These are phyloP conservation scores for Threskiornis aethiopicus DNA, from an alignment of 2,797 vertebrate species.

Conservation along the genomic window DNA sequence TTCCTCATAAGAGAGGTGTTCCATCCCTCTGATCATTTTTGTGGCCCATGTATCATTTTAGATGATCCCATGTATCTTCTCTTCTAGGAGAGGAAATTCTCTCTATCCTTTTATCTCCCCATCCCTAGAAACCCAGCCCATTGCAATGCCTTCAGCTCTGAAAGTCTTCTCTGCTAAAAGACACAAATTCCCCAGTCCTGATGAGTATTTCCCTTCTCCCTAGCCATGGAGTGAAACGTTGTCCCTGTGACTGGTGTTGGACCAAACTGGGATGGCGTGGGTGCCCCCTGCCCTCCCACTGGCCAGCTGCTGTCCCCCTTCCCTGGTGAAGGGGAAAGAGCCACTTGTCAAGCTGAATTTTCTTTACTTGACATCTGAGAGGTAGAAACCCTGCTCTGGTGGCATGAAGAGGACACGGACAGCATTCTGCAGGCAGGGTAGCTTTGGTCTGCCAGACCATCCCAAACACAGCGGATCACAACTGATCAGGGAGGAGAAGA, in stretches of 20 bases:
- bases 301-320: background rate
- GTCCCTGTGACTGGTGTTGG: background rate
- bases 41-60: background rate
- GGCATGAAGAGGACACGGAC: background rate
- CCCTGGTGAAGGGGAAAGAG: background rate
- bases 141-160: background rate
- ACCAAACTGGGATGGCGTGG: background rate
- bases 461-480: rapidly evolving
- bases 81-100: background rate
- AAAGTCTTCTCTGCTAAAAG: background rate
- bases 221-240: rapidly evolving
- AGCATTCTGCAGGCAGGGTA: background rate
- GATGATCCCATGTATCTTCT: background rate
- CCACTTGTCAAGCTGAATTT: background rate
- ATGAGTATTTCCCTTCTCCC: background rate
- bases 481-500: background rate
- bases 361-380: background rate
- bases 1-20: too few species aligned
- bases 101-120: background rate
- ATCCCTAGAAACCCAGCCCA: background rate
- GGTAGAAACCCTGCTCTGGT: background rate
- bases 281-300: background rate
- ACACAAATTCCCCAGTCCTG: background rate
- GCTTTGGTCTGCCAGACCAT: background rate
- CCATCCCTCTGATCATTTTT: too few species aligned